A percentile compares a stretch with the other conserved stretches of the same genome.
Conservation (phyloP, 2,113 vertebrate genomes). For the Sclerurus mexicanus region DNA sequence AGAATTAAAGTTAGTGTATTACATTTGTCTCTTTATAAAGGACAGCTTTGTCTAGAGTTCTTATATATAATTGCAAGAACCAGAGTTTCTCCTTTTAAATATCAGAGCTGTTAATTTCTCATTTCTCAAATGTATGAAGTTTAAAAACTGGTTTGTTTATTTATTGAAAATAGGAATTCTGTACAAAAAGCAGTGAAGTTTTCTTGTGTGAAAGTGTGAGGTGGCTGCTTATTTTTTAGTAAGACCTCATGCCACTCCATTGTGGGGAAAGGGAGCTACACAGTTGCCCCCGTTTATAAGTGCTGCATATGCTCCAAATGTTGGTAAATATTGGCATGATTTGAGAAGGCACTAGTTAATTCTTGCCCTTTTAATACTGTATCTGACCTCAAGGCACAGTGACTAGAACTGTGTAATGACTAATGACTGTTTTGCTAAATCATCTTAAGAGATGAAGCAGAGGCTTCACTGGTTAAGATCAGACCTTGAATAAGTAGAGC, state of each 20-base stretch:
- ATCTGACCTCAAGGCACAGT: neutral
- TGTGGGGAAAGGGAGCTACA: neutral
- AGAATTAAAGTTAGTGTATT: neutral
- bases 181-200: neutral
- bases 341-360: neutral
- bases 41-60: neutral
- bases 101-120: neutral
- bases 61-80: neutral
- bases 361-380: neutral
- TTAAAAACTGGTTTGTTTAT: neutral
- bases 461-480: neutral
- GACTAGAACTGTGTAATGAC: neutral
- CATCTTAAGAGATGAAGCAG: neutral
- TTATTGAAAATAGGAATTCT: neutral
- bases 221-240: neutral
- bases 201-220: neutral
- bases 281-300: neutral
- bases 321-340: neutral
- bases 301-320: neutral
- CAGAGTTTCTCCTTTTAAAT: neutral
- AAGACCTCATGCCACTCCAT: neutral
- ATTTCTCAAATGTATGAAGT: neutral
- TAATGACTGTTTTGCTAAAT: neutral
- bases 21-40: neutral
- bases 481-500: neutral